Base-by-base conservation (phyloP, 2,888 invertebrate genomes). In the Parnassius mnemosyne region DNA sequence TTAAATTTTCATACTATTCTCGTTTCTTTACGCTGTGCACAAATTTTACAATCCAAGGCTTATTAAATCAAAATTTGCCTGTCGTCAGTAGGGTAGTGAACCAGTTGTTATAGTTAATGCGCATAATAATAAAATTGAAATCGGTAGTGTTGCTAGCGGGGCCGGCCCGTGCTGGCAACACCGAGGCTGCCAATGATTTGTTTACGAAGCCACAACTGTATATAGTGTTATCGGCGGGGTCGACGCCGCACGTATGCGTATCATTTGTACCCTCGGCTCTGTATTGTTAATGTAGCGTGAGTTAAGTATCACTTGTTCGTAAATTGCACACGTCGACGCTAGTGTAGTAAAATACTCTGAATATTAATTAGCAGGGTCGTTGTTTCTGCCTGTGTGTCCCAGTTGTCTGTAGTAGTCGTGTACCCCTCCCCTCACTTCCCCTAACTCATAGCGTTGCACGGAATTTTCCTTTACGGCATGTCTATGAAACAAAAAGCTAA, bases 291-390 rank as follows among this genome's bases (percentile, higher is more conserved):
- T 75, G 84, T 90, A 90, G 89, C 82, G 83, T 81, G 78, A 80
- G 80, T 87, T 85, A 86, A 86, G 85, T 83, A 85, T 86, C 91
- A 91, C 91, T 91, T 84, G 91, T 91, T 91, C 87, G 90, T 90
- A 87, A 87, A 90, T 89, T 89, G 91, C 91, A 91, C 91, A 78
- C 83, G 83, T 88, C 84, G 83, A 81, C 83, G 84, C 83, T 83
- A 84, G 84, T 79, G 78, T 85, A 82, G 82, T 82, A 74, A 74
- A 73, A 72, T 79, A 82, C 79, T 83, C 82, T 79, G 73, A 77
- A 62, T 53, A 53, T 54, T 57, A 83, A 78, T 73, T 78, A 78
- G 80, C 76, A 70, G 77, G 77, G 76, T 76, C 78, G 71, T 75
- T 71, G 69, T 75, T 75, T 71, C 78, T 70, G 73, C 76, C 77